A percentile compares a stretch with the other conserved stretches of the same genome.
These are phyloP conservation scores for Malachius bipustulatus DNA, from an alignment of 2,888 invertebrate genomes.

Conservation along the genomic window DNA sequence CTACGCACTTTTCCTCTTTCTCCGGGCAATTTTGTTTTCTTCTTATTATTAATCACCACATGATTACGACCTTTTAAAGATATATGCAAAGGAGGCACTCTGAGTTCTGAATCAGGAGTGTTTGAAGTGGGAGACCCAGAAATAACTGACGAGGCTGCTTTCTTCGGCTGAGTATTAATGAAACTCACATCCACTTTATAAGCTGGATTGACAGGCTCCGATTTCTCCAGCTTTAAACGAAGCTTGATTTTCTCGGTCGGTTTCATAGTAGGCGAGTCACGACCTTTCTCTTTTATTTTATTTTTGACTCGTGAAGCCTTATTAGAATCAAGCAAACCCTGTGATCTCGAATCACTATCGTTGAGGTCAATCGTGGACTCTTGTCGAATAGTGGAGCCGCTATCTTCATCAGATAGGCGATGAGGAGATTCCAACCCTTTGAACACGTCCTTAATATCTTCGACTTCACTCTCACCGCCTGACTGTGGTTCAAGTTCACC, in stretches of 20 bases:
- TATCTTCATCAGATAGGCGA: constrained; percentile 46
- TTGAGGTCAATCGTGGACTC: constrained; percentile 33
- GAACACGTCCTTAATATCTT: constrained; percentile 34
- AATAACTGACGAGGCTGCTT: constrained; percentile 24
- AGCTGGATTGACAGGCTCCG: constrained; percentile 64
- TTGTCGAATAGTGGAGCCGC: constrained; percentile 43
- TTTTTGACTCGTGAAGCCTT: constrained; percentile 27
- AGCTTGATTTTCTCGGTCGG: constrained; percentile 68
- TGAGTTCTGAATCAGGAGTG: constrained; percentile 42
- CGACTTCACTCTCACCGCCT: constrained; percentile 48
- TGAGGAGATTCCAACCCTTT: constrained; percentile 31
- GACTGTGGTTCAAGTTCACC: constrained; percentile 74
- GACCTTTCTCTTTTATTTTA: constrained; percentile 26
- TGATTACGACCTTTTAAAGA: constrained; percentile 75
- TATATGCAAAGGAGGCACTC: constrained; percentile 82
- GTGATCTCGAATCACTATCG: constrained; percentile 33
- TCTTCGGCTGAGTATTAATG: constrained; percentile 46
- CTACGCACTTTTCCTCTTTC: constrained; percentile 11
- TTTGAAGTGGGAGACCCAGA: constrained; percentile 11
- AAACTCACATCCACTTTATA: constrained; percentile 74
- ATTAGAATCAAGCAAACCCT: constrained; percentile 31
- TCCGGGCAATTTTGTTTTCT: constrained; percentile 31
- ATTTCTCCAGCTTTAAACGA: constrained; percentile 70
- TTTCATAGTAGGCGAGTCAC: constrained; percentile 33
- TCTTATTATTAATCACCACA: constrained; percentile 70